phyloP scores from a whole-genome alignment of 2,113 vertebrate genomes.

The Campylomormyrus numenius region DNA sequence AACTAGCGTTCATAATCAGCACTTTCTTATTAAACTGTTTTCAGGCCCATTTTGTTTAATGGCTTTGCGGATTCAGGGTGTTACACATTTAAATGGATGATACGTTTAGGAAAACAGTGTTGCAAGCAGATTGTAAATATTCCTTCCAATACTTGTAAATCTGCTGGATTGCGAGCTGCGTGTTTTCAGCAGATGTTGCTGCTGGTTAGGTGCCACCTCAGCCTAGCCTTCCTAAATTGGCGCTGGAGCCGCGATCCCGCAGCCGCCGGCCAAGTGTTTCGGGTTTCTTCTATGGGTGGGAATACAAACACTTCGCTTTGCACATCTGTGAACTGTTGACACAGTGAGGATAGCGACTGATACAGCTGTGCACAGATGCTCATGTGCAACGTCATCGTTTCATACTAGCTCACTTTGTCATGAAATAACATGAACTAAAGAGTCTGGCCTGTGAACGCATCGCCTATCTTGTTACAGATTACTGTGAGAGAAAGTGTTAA shows the following conservation, averaged over 20 bases:
- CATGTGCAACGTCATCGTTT: not conserved
- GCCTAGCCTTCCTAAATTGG: conserved; percentile 40
- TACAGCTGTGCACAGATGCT: not conserved
- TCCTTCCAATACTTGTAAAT: conserved; percentile 31
- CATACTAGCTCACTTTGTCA: conserved; percentile 24
- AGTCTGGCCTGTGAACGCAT: conserved; percentile 25
- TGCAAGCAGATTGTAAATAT: conserved; percentile 31
- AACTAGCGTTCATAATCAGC: not conserved
- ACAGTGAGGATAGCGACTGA: conserved; percentile 7
- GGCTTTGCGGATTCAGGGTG: not conserved
- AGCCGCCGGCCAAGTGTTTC: not conserved
- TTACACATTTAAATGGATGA: conserved; percentile 27
- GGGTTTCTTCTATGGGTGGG: not conserved
- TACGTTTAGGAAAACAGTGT: conserved; percentile 30
- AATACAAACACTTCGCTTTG: conserved; percentile 27
- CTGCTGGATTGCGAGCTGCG: conserved; percentile 22
- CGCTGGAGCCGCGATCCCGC: conserved; percentile 24
- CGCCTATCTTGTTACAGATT: conserved; percentile 34
- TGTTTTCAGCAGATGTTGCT: conserved; percentile 28
- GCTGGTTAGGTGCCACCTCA: conserved; percentile 25
- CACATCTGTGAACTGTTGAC: conserved; percentile 35
- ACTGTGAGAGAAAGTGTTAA: conserved; percentile 29
- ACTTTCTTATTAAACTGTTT: not conserved
- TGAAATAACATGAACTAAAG: conserved; percentile 18
- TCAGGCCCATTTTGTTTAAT: not conserved